Base-by-base conservation (phyloP, 2,797 vertebrate species). In the Cossypha caffra region DNA sequence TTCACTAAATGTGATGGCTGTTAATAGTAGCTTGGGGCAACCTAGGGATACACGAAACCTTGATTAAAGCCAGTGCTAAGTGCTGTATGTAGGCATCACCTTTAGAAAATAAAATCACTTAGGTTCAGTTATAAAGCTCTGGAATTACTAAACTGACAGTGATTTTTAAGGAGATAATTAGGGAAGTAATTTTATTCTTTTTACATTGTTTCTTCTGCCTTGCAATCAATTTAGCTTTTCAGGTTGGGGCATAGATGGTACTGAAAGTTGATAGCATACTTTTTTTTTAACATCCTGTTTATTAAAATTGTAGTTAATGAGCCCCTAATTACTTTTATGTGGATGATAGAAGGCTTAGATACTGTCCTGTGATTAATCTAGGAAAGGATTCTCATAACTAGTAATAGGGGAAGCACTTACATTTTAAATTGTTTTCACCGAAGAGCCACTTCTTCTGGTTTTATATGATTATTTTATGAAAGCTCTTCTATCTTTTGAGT, bases 401-500 rank as follows among this genome's bases (percentile, higher is more conserved):
- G 45, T 43, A 85, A 38, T 71, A 68, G 28, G 58, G 23, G 37
- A 91, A 72, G 17, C 68, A 73, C 66, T 90, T 92, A 25, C 0
- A 59, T 74, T 90, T 88, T 76, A 66, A 78, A 61, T 86, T 68
- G 43, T 59, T 92, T 81, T 82, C 58, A 40, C 26, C 64, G 75
- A 88, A 91, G 67, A 84, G 57, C 19, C n/a, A 57, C 58, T 94
- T 90, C 23, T 79, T 61, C 16, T 75, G 29, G 15, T 40, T 91
- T 92, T 80, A 45, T 63, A 16, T 68, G 51, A 88, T 96, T 79
- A 78, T 78, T 94, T 91, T 63, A 37, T 85, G 83, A 80, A 85
- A 91, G 29, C 67, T 75, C 18, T 91, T 88, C 40, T 72, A 5
- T 61, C 26, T 81, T 77, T 81, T 67, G 47, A 91, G 58, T 85